Base-by-base conservation (phyloP, 2,797 vertebrate genomes). In the Lycodopsis pacificus region DNA sequence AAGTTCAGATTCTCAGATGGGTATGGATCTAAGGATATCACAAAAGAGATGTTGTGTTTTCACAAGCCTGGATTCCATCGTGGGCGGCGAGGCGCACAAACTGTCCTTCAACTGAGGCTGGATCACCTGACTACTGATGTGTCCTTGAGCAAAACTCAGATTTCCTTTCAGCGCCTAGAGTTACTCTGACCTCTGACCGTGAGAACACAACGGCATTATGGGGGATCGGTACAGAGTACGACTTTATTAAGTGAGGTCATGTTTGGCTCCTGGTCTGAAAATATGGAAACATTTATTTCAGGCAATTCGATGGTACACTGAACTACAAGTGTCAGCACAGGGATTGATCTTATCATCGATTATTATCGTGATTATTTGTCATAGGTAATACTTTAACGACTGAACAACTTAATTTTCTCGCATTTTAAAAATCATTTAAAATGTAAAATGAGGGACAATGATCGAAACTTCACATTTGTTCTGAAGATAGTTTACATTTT, bases 151-250 rank as follows among this genome's bases (percentile, higher is more conserved):
- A 56, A 38, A 54, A 51, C 13, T 13, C 32, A 62, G 54, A 62
- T 40, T 58, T 59, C 30, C 51, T 57, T 20, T 32, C 12, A 27
- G 14, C 9, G 32, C 20, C 0, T 1, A 56, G 17, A 15, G 44
- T 46, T 25, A 57, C 2, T 2, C 8, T 79, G 64, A 83, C 76
- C 65, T 73, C 12, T 40, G 19, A 59, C 51, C 13, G 34, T 25
- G 19, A 51, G 74, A 69, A 57, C 42, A 62, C 19, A 22, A 6
- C 49, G 34, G 20, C 48, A 22, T 42, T 30, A 14, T n/a, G 3
- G 46, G 46, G 25, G 36, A 79, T 83, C 70, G 63, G 71, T 81
- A 6, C 49, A 64, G 7, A 34, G 12, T 14, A n/a, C 27, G 62
- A 27, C 58, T 65, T 61, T 30, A 42, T 77, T 42, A 68, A 56